These are phyloP conservation scores for Sula dactylatra DNA, from an alignment of 2,113 vertebrate species.

Conservation along the genomic window DNA sequence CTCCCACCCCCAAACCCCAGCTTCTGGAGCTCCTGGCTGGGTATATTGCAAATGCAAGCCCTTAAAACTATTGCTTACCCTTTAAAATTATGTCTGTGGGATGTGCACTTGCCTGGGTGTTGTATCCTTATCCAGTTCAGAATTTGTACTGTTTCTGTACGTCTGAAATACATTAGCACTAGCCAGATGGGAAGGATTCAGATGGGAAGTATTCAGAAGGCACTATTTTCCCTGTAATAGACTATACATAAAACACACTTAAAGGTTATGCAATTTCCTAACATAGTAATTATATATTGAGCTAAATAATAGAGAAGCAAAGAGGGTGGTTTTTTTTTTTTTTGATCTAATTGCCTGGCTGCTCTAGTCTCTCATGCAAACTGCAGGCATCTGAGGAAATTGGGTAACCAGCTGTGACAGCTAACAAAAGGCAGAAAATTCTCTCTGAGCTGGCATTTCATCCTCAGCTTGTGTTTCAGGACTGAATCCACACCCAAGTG, in stretches of 20 bases:
- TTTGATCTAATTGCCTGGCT: slow-evolving; percentile 24
- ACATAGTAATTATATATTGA: slow-evolving; percentile 32
- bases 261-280: slow-evolving; percentile 27
- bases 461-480: not conserved
- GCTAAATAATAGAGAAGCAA: slow-evolving; percentile 53
- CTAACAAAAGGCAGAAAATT: not conserved
- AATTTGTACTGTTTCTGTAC: not conserved
- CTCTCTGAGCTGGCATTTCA: not conserved
- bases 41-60: not conserved
- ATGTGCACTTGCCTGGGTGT: not conserved
- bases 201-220: slow-evolving; percentile 12
- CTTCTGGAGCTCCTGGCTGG: not conserved
- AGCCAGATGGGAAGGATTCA: slow-evolving; percentile 7
- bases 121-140: not conserved
- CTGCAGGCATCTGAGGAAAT: not conserved
- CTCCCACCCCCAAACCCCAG: not conserved
- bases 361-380: slow-evolving; percentile 1
- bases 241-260: slow-evolving; percentile 8
- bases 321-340: not conserved
- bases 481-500: not conserved
- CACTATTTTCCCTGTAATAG: not conserved
- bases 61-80: not conserved
- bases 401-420: slow-evolving; percentile 14
- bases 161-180: not conserved
- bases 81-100: not conserved